Base-by-base conservation (phyloP, 2,888 invertebrate genomes). In the Synergus japonicus region DNA sequence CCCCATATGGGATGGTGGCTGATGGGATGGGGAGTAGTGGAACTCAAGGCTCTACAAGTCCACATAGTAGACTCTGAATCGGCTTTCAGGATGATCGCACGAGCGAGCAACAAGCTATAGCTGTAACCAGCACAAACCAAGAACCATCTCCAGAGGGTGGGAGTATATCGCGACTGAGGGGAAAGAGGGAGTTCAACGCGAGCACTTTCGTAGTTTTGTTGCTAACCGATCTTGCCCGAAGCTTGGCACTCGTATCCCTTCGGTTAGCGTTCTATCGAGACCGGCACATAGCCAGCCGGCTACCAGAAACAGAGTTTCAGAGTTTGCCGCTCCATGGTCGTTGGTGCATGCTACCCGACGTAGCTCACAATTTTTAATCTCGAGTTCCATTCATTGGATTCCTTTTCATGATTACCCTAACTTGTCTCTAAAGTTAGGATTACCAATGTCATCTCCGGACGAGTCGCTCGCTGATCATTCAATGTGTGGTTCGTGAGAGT, bases 301-400 rank as follows among this genome's bases (percentile, higher is more conserved):
- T 82, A 77, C 84, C 78, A 65, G 63, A 77, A 79, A 80, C 83
- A 78, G 67, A 67, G 69, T 69, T 69, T 69, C 89, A 89, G 90
- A 90, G 90, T 90, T 90, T 87, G 90, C 90, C 89, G 89, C 89
- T 90, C 89, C 88, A 85, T 89, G 89, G 89, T 86, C 86, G 89
- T 87, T 86, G 90, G 87, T 88, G 88, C 88, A 87, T 89, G 87
- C 82, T 82, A 83, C 82, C 78, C 84, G 83, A 83, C 46, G 82
- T 82, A 78, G 80, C 78, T 82, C 81, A 64, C 80, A 76, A 46
- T 78, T 73, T 73, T n/a, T 73, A n/a, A 54, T 15, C 69, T 78
- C 13, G 22, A 41, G 49, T 69, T 69, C 69, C 69, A 73, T 54
- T 49, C 37, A 49, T 46, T 37, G 15, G 15, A 49, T 10, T 37